phyloP scores from a whole-genome alignment of 2,113 vertebrate species.

The Aldabrachelys gigantea region DNA sequence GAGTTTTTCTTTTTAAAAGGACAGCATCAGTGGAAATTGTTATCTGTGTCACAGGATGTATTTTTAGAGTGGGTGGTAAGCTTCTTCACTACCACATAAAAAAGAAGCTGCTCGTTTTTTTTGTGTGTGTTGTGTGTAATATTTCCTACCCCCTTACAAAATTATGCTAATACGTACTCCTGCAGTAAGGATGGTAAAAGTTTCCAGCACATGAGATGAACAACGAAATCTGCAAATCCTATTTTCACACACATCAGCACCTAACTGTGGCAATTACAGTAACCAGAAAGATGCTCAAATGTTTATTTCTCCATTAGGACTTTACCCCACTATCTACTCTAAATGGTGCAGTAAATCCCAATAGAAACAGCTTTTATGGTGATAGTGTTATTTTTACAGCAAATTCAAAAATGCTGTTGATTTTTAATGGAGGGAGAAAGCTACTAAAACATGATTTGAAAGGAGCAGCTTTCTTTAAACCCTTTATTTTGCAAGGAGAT shows the following conservation, averaged over 20 bases:
- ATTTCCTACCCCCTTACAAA: neutral
- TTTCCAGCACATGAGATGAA: conserved; percentile 30
- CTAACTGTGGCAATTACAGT: conserved; percentile 54
- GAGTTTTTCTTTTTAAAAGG: neutral
- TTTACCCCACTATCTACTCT: conserved; percentile 54
- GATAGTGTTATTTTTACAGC: conserved; percentile 56
- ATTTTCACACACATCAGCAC: conserved; percentile 54
- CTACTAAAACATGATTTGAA: conserved; percentile 61
- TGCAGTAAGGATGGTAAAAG: neutral
- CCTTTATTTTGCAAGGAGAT: conserved; percentile 41
- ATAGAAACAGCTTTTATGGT: conserved; percentile 65
- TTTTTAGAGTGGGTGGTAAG: neutral
- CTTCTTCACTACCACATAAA: neutral
- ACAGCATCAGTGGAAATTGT: neutral
- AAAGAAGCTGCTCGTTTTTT: neutral
- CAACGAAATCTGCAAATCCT: conserved; percentile 40
- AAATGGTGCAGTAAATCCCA: conserved; percentile 49
- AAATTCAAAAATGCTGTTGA: conserved; percentile 47
- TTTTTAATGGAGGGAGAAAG: conserved; percentile 50
- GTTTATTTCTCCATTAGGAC: conserved; percentile 69
- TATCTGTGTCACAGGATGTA: neutral
- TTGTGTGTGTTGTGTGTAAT: neutral
- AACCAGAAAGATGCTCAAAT: conserved; percentile 52
- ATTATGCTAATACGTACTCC: neutral
- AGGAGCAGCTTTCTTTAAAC: conserved; percentile 40